A percentile compares a stretch with the other conserved stretches of the same genome.
These are phyloP conservation scores for Lepidostoma basale DNA, from an alignment of 1,140 invertebrate species.

Conservation along the genomic window DNA sequence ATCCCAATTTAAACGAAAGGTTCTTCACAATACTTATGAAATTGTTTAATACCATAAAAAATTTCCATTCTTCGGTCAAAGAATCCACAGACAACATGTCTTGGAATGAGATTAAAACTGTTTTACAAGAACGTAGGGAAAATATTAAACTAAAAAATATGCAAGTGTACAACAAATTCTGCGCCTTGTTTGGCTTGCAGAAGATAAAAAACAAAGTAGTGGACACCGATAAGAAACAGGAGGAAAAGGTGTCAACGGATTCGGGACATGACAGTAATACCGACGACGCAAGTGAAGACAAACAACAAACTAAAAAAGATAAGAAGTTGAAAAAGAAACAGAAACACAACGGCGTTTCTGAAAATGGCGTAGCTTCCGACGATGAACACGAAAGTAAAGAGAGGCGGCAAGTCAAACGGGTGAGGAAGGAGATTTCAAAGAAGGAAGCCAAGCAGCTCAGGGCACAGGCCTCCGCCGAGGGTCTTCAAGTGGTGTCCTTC, in stretches of 20 bases:
- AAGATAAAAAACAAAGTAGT: slow-evolving; percentile 36
- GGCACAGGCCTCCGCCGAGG: slow-evolving; percentile 50
- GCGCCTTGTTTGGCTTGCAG: slow-evolving; percentile 32
- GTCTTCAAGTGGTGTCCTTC: slow-evolving; percentile 49
- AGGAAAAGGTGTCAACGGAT: slow-evolving; percentile 39
- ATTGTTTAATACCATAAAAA: slow-evolving; percentile 33
- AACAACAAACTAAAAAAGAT: not conserved
- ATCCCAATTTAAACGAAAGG: slow-evolving; percentile 34
- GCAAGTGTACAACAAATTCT: slow-evolving; percentile 43
- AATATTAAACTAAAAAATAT: slow-evolving; percentile 36
- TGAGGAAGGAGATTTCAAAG: slow-evolving; percentile 45
- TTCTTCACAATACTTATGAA: slow-evolving; percentile 41
- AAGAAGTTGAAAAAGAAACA: slow-evolving; percentile 25
- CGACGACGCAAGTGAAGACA: slow-evolving; percentile 16
- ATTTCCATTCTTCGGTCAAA: slow-evolving; percentile 31
- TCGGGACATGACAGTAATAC: slow-evolving; percentile 41
- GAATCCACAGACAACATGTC: slow-evolving; percentile 19
- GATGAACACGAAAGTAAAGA: slow-evolving; percentile 33
- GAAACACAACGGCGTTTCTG: slow-evolving; percentile 21
- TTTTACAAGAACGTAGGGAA: slow-evolving; percentile 29
- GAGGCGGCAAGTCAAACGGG: slow-evolving; percentile 16
- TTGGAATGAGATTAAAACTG: slow-evolving; percentile 30
- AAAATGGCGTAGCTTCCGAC: slow-evolving; percentile 31
- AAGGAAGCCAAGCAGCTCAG: slow-evolving; percentile 52
- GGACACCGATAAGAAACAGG: not conserved